Conservation (phyloP, 2,888 invertebrate genomes). For the Sarcophaga subvicina region DNA sequence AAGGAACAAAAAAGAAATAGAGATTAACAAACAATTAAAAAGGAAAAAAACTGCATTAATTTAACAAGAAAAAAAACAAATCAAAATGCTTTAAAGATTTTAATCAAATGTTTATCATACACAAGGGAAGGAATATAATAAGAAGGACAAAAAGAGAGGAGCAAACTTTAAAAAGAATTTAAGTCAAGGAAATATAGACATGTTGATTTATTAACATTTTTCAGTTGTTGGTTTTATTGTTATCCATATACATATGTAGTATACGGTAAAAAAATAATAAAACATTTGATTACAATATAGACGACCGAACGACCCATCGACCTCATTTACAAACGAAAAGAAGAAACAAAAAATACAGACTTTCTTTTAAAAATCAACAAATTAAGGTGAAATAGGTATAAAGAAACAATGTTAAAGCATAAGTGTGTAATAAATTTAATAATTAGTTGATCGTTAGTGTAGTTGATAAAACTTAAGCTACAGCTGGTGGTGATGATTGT, state of each 20-base stretch:
- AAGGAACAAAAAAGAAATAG: constrained; percentile 10
- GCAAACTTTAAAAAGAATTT: not conserved
- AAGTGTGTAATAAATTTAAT: not conserved
- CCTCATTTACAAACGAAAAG: not conserved
- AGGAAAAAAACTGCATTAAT: constrained; percentile 42
- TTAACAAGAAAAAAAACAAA: too few relatives aligned
- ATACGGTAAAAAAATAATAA: not conserved
- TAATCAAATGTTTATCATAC: too few relatives aligned
- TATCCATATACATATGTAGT: not conserved
- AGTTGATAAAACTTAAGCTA: constrained; percentile 9
- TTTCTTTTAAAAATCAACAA: not conserved
- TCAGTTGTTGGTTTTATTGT: not conserved
- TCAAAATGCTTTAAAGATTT: too few relatives aligned
- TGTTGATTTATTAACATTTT: not conserved
- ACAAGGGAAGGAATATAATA: too few relatives aligned
- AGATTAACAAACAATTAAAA: not conserved
- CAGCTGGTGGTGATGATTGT: constrained; percentile 6
- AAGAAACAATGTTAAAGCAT: not conserved
- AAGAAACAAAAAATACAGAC: not conserved
- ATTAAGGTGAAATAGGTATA: not conserved
- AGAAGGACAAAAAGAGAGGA: too few relatives aligned
- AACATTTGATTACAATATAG: not conserved
- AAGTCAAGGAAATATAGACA: not conserved
- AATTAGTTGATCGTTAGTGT: not conserved
- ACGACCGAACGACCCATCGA: not conserved